Evolutionary conservation across 35 echinoderm and acorn worm genomes (phyloP).

Genomic region (Stichopus chloronotus): DNA sequence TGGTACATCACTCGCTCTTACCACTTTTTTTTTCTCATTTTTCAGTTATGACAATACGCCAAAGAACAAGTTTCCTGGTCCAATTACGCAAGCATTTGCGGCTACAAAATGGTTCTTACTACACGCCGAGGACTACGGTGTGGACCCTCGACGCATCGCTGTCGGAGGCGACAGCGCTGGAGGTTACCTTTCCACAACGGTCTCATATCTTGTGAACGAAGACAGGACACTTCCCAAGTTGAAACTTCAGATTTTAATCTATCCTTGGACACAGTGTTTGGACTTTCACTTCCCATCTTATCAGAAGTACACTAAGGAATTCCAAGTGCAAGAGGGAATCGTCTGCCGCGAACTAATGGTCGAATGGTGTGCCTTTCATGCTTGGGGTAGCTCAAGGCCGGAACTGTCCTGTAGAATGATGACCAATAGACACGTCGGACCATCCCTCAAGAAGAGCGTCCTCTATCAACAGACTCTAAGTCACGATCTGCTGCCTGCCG

Average conservation of each 20-base stretch:
- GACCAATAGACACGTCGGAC: background rate
- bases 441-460: slow-evolving; percentile 1
- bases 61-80: slow-evolving; percentile 46
- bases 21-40: too few relatives aligned
- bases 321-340: slow-evolving; percentile 1
- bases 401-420: background rate
- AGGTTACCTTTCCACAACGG: slow-evolving; percentile 42
- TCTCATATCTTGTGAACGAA: slow-evolving; percentile 43
- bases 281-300: slow-evolving; percentile 47
- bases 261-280: slow-evolving; percentile 51
- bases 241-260: slow-evolving; percentile 59
- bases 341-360: background rate
- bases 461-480: slow-evolving; percentile 7
- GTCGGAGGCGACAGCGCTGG: slow-evolving; percentile 64
- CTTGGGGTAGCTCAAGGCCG: background rate
- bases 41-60: slow-evolving; percentile 61
- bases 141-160: slow-evolving; percentile 40
- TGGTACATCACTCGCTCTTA: too few relatives aligned
- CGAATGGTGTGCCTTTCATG: background rate
- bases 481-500: slow-evolving; percentile 13
- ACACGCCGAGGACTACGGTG: slow-evolving; percentile 49
- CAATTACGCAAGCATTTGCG: slow-evolving; percentile 31
- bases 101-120: slow-evolving; percentile 61
- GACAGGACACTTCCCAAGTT: slow-evolving; percentile 53
- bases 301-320: slow-evolving; percentile 47